These are phyloP conservation scores for mouse (Mus musculus) DNA, from an alignment of 2,113 vertebrate genomes.

Conservation along the genomic window GRCm39 chr1:66735001-66735500, in stretches of 20 bases:
- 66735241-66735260: slow-evolving; percentile 55
- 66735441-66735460: slow-evolving; percentile 62
- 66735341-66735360: slow-evolving; percentile 67
- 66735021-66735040: slow-evolving; percentile 43
- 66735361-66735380: slow-evolving; percentile 71
- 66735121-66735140: slow-evolving; percentile 77
- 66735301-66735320: slow-evolving; percentile 70
- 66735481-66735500: slow-evolving; percentile 68
- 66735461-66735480: slow-evolving; percentile 31
- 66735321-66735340: slow-evolving; percentile 78
- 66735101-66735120: slow-evolving; percentile 69
- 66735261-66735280: slow-evolving; percentile 63
- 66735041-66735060: neutral
- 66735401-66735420: slow-evolving; percentile 27
- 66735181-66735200: slow-evolving; percentile 57
- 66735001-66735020: slow-evolving; percentile 64
- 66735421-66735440: slow-evolving; percentile 62
- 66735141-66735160: slow-evolving; percentile 87
- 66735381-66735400: slow-evolving; percentile 52
- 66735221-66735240: slow-evolving; percentile 69
- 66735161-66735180: slow-evolving; percentile 52
- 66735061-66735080: slow-evolving; percentile 60
- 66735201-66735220: slow-evolving; percentile 60
- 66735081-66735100: slow-evolving; percentile 63
- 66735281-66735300: slow-evolving; percentile 51